phyloP scores from a whole-genome alignment of 2,888 invertebrate species.

The Acleris holmiana region DNA sequence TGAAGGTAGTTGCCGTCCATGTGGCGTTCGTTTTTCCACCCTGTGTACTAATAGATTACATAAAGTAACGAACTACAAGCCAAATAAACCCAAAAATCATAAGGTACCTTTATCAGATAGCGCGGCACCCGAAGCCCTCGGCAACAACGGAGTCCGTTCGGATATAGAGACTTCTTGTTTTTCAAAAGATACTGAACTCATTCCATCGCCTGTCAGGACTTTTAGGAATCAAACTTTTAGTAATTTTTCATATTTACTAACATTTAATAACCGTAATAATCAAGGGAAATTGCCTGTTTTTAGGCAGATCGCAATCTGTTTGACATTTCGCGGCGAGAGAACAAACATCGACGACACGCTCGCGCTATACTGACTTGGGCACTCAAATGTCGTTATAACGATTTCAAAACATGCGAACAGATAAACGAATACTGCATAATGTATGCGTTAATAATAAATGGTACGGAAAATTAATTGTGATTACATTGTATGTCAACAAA shows the following conservation, averaged over 20 bases:
- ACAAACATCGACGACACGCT: slow-evolving; percentile 1
- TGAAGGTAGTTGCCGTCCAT: too few relatives aligned
- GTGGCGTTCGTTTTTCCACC: too few relatives aligned
- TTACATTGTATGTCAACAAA: slow-evolving; percentile 39
- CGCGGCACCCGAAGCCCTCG: slow-evolving; percentile 41
- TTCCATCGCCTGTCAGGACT: slow-evolving; percentile 48
- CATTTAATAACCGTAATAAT: slow-evolving; percentile 24
- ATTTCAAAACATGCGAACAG: slow-evolving; percentile 2
- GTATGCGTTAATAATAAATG: slow-evolving; percentile 36
- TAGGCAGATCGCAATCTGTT: too few relatives aligned
- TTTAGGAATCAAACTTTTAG: slow-evolving; percentile 50
- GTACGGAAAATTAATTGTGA: slow-evolving; percentile 43
- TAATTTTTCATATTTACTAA: slow-evolving; percentile 29
- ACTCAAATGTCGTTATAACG: not conserved
- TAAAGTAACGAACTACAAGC: too few relatives aligned
- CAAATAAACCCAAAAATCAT: too few relatives aligned
- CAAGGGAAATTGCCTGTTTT: not conserved
- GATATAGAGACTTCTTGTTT: slow-evolving; percentile 50
- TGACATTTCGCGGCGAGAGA: not conserved
- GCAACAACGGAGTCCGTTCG: slow-evolving; percentile 67
- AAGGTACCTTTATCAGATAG: slow-evolving; percentile 44
- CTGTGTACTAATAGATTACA: too few relatives aligned
- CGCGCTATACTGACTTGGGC: too few relatives aligned
- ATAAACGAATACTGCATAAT: not conserved
- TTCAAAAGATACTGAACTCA: slow-evolving; percentile 50